Conservation (phyloP, 2,797 vertebrate species). For the Streptopelia turtur region DNA sequence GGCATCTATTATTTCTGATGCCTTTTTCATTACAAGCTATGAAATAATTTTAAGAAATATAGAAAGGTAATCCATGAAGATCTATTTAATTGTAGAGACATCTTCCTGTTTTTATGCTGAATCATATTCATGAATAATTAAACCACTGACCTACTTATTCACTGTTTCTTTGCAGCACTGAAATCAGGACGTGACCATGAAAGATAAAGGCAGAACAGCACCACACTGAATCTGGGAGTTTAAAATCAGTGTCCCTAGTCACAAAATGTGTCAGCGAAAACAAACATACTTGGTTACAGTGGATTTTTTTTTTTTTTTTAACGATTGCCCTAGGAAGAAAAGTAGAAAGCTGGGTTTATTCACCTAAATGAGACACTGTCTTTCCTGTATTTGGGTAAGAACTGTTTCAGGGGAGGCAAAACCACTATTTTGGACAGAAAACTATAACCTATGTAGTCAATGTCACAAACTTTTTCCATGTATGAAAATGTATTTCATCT, state of each 20-base stretch:
- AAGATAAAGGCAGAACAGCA: not conserved
- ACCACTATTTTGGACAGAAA: not conserved
- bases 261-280: not conserved
- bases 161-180: constrained; percentile 39
- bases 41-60: not conserved
- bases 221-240: not conserved
- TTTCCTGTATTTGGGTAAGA: not conserved
- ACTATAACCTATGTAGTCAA: not conserved
- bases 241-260: not conserved
- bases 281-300: not conserved
- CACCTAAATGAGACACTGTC: not conserved
- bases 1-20: not conserved
- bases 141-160: not conserved
- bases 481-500: not conserved
- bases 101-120: not conserved
- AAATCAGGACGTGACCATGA: not conserved
- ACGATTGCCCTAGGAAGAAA: not conserved
- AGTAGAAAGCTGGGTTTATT: not conserved
- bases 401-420: not conserved
- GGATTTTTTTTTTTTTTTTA: not conserved
- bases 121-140: not conserved
- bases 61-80: not conserved
- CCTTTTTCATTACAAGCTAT: not conserved
- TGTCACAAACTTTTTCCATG: not conserved
- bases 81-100: not conserved